Percentiles rank a stretch among this genome's conserved stretches.
These are phyloP conservation scores for Abrostola tripartita DNA, from an alignment of 2,888 invertebrate species.

Conservation along the genomic window DNA sequence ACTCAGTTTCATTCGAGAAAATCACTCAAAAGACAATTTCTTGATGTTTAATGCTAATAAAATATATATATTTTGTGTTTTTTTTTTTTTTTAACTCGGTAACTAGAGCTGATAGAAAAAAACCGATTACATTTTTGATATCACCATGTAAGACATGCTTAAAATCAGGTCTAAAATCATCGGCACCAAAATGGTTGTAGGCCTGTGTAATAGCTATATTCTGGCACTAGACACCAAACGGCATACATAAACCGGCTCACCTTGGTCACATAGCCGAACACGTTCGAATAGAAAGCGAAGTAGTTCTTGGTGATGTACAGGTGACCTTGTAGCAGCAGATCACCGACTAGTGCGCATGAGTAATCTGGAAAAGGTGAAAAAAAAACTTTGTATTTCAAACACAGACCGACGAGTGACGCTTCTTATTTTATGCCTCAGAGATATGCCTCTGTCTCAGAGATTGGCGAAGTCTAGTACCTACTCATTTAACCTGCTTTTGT, in stretches of 20 bases:
- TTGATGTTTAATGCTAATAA: too few relatives aligned
- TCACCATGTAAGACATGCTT: too few relatives aligned
- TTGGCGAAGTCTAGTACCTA: too few relatives aligned
- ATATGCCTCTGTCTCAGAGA: neutral
- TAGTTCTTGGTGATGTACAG: conserved; percentile 98
- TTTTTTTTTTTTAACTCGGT: too few relatives aligned
- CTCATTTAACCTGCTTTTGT: too few relatives aligned
- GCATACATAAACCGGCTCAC: conserved; percentile 82
- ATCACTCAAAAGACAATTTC: too few relatives aligned
- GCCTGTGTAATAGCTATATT: conserved; percentile 15
- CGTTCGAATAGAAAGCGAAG: conserved; percentile 98
- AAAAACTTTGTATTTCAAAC: neutral
- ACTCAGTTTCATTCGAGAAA: too few relatives aligned
- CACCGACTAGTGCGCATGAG: conserved; percentile 97
- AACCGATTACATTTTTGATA: too few relatives aligned
- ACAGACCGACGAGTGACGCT: neutral
- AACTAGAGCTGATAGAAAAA: too few relatives aligned
- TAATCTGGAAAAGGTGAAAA: conserved; percentile 90
- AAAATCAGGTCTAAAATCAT: too few relatives aligned
- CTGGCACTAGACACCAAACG: conserved; percentile 8
- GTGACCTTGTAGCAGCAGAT: conserved; percentile 97
- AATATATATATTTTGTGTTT: too few relatives aligned
- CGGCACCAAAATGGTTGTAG: too few relatives aligned
- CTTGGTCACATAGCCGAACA: conserved; percentile 98
- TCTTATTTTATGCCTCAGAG: conserved; percentile 16